These are phyloP conservation scores for Salticus scenicus DNA, from an alignment of 2,888 invertebrate species.

Conservation along the genomic window DNA sequence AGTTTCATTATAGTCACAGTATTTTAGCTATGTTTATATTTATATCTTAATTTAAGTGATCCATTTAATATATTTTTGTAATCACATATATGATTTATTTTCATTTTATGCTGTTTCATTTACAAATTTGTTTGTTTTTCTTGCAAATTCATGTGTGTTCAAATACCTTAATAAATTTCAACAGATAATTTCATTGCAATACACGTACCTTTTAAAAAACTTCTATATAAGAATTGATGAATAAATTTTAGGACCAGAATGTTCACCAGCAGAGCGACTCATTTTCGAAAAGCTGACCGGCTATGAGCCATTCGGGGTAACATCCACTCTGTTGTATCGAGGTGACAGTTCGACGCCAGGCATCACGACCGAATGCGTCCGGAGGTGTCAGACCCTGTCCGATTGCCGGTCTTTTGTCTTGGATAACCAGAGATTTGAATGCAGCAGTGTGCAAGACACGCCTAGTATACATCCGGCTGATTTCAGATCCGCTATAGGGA, in stretches of 20 bases:
- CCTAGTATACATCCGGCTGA: constrained; percentile 69
- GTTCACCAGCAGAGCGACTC: constrained; percentile 70
- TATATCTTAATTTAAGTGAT: no score
- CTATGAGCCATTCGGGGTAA: constrained; percentile 72
- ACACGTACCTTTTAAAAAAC: no score
- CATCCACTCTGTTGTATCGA: constrained; percentile 73
- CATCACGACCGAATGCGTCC: constrained; percentile 76
- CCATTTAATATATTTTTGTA: no score
- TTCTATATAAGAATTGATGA: no score
- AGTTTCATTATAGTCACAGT: no score
- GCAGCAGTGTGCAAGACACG: constrained; percentile 71
- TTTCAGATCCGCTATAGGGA: constrained; percentile 71
- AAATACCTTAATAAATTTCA: no score
- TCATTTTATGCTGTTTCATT: no score
- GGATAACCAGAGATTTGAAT: constrained; percentile 76
- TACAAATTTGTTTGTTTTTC: no score
- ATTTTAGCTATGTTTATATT: no score
- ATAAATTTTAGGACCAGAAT: constrained; percentile 64
- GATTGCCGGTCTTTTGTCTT: constrained; percentile 77
- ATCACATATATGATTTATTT: no score
- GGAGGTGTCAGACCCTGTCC: constrained; percentile 75
- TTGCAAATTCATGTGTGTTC: no score
- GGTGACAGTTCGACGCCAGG: constrained; percentile 74
- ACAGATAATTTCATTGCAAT: no score
- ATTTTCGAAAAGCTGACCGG: constrained; percentile 72